These are phyloP conservation scores for Entomobrya proxima DNA, from an alignment of 2,888 invertebrate genomes.

Conservation along the genomic window DNA sequence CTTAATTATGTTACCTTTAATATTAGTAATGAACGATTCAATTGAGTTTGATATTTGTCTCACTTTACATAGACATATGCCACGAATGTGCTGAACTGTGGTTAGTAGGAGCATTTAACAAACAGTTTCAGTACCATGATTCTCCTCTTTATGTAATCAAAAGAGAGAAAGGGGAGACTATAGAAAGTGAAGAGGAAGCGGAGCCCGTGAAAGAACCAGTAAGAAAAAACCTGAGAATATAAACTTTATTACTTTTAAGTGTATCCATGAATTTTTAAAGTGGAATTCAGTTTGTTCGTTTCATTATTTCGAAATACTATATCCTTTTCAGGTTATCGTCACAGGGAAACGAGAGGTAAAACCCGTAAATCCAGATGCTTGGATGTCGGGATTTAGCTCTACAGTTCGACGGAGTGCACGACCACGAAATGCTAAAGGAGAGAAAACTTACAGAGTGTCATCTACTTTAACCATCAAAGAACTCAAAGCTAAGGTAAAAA, in stretches of 20 bases:
- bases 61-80: slow-evolving; percentile 60
- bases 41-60: neutral
- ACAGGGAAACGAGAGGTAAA: slow-evolving; percentile 57
- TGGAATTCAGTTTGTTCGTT: neutral
- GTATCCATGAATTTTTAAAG: no score
- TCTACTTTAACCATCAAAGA: slow-evolving; percentile 77
- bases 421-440: slow-evolving; percentile 76
- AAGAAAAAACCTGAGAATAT: neutral
- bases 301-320: neutral
- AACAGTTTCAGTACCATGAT: slow-evolving; percentile 59
- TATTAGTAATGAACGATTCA: no score
- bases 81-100: slow-evolving; percentile 59
- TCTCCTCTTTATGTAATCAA: slow-evolving; percentile 53
- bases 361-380: slow-evolving; percentile 51
- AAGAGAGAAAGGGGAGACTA: slow-evolving; percentile 51
- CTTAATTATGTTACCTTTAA: no score
- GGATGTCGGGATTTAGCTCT: slow-evolving; percentile 44
- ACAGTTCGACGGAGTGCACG: slow-evolving; percentile 76
- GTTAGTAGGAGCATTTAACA: slow-evolving; percentile 10
- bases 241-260: neutral
- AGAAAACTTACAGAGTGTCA: slow-evolving; percentile 77
- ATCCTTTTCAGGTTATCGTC: neutral
- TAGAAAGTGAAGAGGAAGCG: slow-evolving; percentile 54
- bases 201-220: slow-evolving; percentile 34
- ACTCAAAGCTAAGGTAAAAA: slow-evolving; percentile 77